Percentiles rank a stretch among this genome's conserved stretches.
Conservation (phyloP, 1,140 invertebrate species). For the Hormaphis cornu region DNA sequence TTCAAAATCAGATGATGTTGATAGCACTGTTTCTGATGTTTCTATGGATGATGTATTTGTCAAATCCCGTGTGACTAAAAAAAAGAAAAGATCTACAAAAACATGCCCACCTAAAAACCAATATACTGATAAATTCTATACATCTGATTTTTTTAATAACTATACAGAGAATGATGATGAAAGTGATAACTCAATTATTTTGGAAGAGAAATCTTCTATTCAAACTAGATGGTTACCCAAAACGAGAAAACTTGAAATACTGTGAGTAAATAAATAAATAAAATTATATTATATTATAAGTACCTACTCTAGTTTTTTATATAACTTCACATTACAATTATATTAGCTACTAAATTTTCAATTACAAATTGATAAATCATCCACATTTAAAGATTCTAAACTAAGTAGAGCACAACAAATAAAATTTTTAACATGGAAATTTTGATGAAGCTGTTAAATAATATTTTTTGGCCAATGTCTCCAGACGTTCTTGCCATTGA, state of each 20-base stretch:
- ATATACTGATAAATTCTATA: background rate
- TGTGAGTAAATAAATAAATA: background rate
- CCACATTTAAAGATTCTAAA: too few relatives aligned
- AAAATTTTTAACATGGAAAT: too few relatives aligned
- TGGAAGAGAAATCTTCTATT: too few relatives aligned
- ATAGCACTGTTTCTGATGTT: conserved; percentile 15
- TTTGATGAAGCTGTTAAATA: too few relatives aligned
- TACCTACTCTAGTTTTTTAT: too few relatives aligned
- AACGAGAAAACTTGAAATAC: background rate
- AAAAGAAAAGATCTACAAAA: conserved; percentile 42
- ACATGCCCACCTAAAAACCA: conserved; percentile 12
- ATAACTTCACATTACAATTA: too few relatives aligned
- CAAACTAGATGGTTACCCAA: background rate
- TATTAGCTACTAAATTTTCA: too few relatives aligned
- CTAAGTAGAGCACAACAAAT: too few relatives aligned
- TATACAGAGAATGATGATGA: background rate
- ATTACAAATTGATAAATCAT: too few relatives aligned
- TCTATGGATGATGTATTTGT: conserved; percentile 46
- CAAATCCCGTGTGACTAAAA: conserved; percentile 37
- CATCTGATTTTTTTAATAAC: background rate
- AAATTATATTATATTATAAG: too few relatives aligned
- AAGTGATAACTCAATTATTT: background rate
- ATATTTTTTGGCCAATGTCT: too few relatives aligned
- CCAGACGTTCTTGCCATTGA: too few relatives aligned
- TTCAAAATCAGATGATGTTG: background rate